These are phyloP conservation scores for Psammodynastes pulverulentus DNA, from an alignment of 2,113 vertebrate species.

Conservation along the genomic window DNA sequence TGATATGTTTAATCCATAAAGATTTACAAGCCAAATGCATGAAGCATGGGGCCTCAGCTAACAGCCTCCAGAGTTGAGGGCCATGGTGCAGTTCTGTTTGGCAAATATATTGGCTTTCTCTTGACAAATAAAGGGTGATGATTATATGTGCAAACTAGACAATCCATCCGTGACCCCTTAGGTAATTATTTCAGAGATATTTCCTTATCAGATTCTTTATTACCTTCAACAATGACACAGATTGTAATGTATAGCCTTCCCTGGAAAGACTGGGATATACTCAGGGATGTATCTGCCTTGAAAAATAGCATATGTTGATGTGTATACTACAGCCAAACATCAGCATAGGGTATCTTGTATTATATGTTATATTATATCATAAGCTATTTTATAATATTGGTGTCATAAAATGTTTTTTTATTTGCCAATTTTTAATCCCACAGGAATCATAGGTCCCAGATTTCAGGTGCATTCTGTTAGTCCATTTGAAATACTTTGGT, in stretches of 20 bases:
- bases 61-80: not conserved
- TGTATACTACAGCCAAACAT: not conserved
- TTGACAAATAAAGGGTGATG: not conserved
- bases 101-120: not conserved
- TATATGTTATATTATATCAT: not conserved
- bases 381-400: not conserved
- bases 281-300: not conserved
- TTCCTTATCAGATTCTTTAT: not conserved
- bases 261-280: not conserved
- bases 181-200: not conserved
- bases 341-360: not conserved
- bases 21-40: not conserved
- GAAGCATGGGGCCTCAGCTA: not conserved
- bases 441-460: not conserved
- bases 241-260: not conserved
- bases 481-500: not conserved
- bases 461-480: not conserved
- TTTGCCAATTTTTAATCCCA: not conserved
- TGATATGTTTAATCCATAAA: not conserved
- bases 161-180: not conserved
- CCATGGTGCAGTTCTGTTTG: not conserved
- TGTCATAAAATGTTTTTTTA: not conserved
- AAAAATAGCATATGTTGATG: not conserved
- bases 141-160: too few species aligned
- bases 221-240: not conserved